phyloP scores from a whole-genome alignment of 2,797 vertebrate species.

The Avahi laniger region DNA sequence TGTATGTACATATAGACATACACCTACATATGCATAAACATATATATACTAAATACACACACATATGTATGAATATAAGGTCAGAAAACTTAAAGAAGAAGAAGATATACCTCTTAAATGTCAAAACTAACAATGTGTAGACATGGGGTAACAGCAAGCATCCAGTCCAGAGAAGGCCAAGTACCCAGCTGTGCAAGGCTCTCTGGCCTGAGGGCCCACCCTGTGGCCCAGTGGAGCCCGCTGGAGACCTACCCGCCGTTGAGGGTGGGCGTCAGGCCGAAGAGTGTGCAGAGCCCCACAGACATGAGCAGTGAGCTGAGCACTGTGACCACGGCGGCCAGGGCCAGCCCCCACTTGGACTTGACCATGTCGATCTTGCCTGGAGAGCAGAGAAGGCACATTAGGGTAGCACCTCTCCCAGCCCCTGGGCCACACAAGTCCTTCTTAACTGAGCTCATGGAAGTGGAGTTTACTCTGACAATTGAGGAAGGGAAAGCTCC shows the following conservation, averaged over 20 bases:
- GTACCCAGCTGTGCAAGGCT: neutral
- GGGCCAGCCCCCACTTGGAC: constrained; percentile 97
- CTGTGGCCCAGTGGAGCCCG: neutral
- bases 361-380: constrained; percentile 99
- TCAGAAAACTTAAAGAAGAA: neutral
- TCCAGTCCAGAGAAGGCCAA: neutral
- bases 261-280: constrained; percentile 96
- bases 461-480: fast-evolving
- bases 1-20: neutral
- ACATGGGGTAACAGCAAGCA: neutral
- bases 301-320: constrained; percentile 99
- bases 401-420: neutral
- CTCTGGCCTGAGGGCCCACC: neutral
- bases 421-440: fast-evolving
- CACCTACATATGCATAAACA: neutral
- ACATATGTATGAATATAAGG: neutral
- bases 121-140: neutral
- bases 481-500: neutral
- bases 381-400: constrained; percentile 74
- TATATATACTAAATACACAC: no score
- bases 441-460: neutral
- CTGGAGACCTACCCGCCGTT: constrained; percentile 94
- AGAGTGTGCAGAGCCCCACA: constrained; percentile 96
- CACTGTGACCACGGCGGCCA: constrained; percentile 97
- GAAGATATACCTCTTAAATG: neutral